Base-by-base conservation (phyloP, 2,888 invertebrate species). In the Stratiomys singularior region DNA sequence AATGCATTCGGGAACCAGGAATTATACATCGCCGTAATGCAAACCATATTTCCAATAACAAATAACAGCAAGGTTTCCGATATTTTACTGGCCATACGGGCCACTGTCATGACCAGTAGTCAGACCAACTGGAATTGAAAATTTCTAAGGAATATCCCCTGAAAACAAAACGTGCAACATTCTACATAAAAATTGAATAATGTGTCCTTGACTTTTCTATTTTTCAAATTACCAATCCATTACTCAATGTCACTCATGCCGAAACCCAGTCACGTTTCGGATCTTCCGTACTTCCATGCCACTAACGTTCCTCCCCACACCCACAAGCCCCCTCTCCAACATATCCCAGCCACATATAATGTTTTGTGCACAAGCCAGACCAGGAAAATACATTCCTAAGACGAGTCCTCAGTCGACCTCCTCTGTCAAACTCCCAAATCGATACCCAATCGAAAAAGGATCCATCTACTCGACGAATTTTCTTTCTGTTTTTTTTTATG, bases 141-240 rank as follows among this genome's bases (percentile, higher is more conserved):
- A 5, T 37, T 37, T 37, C 37, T 5, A 37, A 5, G 37, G 37
- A 3, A 37, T 5, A 37, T 37, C 9, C 9, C 9, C 37, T 9
- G 37, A 69, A 67, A 46, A 46, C 11, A 69, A 69, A 47, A 25
- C 44, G 23, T 7, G 25, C 13, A 47, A 25, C 46, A 44, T 27
- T 46, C 25, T 25, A 23, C 27, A 60, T 58, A 74, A 74, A 74
- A 60, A 74, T 74, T 74, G 74, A 74, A 74, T 74, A 58, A 60
- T 58, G 30, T 23, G 74, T 74, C 74, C 52, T 74, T 74, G 74
- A 74, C 30, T 74, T 69, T 69, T 74, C 74, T 74, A 74, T 74
- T 58, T 74, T 60, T 60, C 60, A 74, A 74, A 74, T 74, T 74
- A 58, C 74, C 74, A 74, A 74, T 74, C 74, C 58, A 74, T 74